phyloP scores from a whole-genome alignment of 2,888 invertebrate species.

The Agrilus mali region DNA sequence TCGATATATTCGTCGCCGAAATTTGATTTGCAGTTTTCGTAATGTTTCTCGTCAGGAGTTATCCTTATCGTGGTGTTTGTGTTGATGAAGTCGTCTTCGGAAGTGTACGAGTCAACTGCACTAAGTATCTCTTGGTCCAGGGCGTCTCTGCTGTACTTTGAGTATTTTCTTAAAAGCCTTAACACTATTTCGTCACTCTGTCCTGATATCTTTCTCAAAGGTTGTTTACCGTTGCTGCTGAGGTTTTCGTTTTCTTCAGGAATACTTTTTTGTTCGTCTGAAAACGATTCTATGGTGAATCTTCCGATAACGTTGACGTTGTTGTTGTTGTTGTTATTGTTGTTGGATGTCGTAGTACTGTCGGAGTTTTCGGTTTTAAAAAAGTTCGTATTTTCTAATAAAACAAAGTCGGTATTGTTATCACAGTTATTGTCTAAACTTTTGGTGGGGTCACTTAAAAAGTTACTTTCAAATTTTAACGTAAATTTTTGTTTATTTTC shows the following conservation, averaged over 20 bases:
- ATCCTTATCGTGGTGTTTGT: slow-evolving; percentile 7
- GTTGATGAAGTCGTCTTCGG: slow-evolving; percentile 6
- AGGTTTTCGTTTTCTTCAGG: slow-evolving; percentile 10
- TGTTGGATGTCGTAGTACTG: no score
- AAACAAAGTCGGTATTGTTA: slow-evolving; percentile 14
- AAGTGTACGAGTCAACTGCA: slow-evolving; percentile 25
- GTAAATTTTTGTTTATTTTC: slow-evolving; percentile 1
- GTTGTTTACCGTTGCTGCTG: slow-evolving; percentile 19
- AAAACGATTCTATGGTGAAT: slow-evolving; percentile 11
- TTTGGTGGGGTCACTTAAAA: slow-evolving; percentile 2
- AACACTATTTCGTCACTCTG: slow-evolving; percentile 33
- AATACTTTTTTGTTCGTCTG: not conserved
- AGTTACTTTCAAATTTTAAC: slow-evolving; percentile 5
- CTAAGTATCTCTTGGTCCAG: slow-evolving; percentile 30
- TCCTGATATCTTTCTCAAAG: slow-evolving; percentile 24
- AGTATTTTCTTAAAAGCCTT: slow-evolving; percentile 32
- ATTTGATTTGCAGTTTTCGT: slow-evolving; percentile 25
- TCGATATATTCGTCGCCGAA: slow-evolving; percentile 23
- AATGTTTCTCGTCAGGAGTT: slow-evolving; percentile 29
- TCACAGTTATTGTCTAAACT: slow-evolving; percentile 12
- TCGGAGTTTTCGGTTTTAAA: not conserved
- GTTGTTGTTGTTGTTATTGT: not conserved
- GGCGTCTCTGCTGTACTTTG: slow-evolving; percentile 31
- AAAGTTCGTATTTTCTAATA: slow-evolving; percentile 9
- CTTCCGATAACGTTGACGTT: slow-evolving; percentile 12